A percentile compares a stretch with the other conserved stretches of the same genome.
Evolutionary conservation across 2,113 vertebrate species (phyloP).

Genomic region (Todiramphus chloris): DNA sequence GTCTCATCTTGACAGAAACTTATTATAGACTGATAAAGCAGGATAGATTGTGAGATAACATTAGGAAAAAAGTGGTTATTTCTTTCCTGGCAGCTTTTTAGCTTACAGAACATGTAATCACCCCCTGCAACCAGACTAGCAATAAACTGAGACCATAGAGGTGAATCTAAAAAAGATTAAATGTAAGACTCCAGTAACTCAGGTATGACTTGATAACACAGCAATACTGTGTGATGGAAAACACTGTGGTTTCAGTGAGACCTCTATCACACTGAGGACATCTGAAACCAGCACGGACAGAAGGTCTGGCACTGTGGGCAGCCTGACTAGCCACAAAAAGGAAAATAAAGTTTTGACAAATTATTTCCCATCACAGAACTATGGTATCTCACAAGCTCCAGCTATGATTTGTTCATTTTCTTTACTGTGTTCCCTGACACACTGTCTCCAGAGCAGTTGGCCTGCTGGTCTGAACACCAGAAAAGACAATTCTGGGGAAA

Average conservation of each 20-base stretch:
- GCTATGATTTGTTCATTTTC: background rate
- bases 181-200: background rate
- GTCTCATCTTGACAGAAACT: background rate
- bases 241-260: background rate
- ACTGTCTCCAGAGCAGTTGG: background rate
- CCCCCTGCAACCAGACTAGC: background rate
- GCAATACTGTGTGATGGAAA: background rate
- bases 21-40: background rate
- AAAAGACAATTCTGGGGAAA: background rate
- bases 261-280: background rate
- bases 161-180: background rate
- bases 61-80: background rate
- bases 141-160: background rate
- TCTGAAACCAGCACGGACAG: rapidly evolving
- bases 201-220: background rate
- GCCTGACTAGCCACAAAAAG: background rate
- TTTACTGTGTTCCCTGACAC: background rate
- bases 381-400: background rate
- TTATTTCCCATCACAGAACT: background rate
- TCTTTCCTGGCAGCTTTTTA: background rate
- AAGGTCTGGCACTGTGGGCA: background rate
- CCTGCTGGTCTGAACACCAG: background rate
- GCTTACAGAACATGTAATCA: background rate
- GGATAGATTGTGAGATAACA: background rate
- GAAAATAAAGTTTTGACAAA: background rate